Conservation (phyloP, 2,888 invertebrate species). For the Pachliopta kotzebuea region DNA sequence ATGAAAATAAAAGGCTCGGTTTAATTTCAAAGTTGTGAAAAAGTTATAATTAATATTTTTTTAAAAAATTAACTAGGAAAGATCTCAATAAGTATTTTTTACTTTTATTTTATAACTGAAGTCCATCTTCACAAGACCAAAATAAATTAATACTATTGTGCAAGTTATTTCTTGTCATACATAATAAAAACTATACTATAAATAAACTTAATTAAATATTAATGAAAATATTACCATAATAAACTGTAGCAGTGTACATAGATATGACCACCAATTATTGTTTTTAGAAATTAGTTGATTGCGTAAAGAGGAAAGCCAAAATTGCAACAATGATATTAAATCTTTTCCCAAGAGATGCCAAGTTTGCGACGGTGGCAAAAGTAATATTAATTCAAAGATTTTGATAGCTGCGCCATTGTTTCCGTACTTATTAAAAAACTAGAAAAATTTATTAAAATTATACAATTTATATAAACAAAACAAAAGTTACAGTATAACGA, state of each 20-base stretch:
- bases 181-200: too few species aligned
- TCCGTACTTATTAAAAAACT: slow-evolving; percentile 61
- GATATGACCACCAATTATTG: slow-evolving; percentile 59
- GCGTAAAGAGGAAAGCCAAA: slow-evolving; percentile 59
- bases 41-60: too few species aligned
- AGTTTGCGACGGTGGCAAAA: slow-evolving; percentile 51
- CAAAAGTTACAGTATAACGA: background rate
- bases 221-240: slow-evolving; percentile 44
- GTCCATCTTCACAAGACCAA: too few species aligned
- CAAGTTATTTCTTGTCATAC: too few species aligned
- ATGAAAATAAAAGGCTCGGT: too few species aligned
- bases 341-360: slow-evolving; percentile 58
- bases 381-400: slow-evolving; percentile 50
- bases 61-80: too few species aligned
- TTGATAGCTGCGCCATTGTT: slow-evolving; percentile 55
- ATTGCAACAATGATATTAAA: slow-evolving; percentile 50
- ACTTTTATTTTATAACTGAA: too few species aligned
- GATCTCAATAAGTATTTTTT: too few species aligned
- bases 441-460: slow-evolving; percentile 34
- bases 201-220: background rate
- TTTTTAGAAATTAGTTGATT: slow-evolving; percentile 53
- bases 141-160: too few species aligned
- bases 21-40: too few species aligned
- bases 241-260: slow-evolving; percentile 49
- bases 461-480: background rate